A percentile compares a stretch with the other conserved stretches of the same genome.
These are phyloP conservation scores for Periplaneta americana DNA, from an alignment of 1,140 invertebrate genomes.

Conservation along the genomic window DNA sequence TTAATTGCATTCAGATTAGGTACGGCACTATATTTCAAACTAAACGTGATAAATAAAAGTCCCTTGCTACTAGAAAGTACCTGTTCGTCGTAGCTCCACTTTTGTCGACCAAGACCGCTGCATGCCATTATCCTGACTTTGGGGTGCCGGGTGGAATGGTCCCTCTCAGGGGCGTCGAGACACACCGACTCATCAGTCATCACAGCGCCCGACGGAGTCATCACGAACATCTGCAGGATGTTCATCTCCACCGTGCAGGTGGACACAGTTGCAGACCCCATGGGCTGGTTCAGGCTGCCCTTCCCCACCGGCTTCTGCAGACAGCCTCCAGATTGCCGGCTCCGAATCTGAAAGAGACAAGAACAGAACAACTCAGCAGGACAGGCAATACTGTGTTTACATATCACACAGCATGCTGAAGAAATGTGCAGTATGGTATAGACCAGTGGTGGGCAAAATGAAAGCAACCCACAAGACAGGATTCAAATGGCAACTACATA, in stretches of 20 bases:
- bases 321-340: background rate
- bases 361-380: no score
- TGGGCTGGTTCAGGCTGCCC: conserved; percentile 50
- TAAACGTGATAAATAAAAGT: no score
- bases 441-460: no score
- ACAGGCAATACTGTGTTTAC: no score
- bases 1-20: background rate
- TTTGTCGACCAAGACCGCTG: conserved; percentile 50
- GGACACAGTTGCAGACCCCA: conserved; percentile 53
- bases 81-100: conserved; percentile 47
- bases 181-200: conserved; percentile 71
- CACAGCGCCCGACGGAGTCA: conserved; percentile 55
- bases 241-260: conserved; percentile 41
- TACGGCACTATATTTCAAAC: background rate
- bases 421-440: no score
- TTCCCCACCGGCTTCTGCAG: conserved; percentile 51
- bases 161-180: conserved; percentile 55
- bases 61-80: background rate
- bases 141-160: conserved; percentile 30
- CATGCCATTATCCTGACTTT: conserved; percentile 63
- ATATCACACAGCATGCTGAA: no score
- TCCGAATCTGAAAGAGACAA: conserved; percentile 9
- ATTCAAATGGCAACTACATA: no score
- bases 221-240: conserved; percentile 69
- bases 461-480: no score